These are phyloP conservation scores for Chlamydotis undulata DNA, from an alignment of 2,113 vertebrate genomes.

Conservation along the genomic window DNA sequence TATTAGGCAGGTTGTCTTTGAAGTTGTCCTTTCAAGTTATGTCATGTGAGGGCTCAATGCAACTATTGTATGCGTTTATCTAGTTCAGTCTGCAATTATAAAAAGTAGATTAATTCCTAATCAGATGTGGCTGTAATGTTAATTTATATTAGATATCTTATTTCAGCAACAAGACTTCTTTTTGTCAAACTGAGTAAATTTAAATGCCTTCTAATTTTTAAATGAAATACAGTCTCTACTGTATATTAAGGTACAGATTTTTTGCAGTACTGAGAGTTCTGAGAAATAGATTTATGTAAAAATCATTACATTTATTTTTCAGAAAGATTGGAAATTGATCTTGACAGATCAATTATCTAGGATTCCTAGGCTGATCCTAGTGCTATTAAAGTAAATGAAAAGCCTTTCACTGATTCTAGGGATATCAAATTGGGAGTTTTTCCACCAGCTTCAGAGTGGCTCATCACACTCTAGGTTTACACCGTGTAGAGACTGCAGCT, in stretches of 20 bases:
- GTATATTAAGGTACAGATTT: constrained; percentile 26
- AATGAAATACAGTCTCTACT: constrained; percentile 34
- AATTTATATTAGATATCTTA: constrained; percentile 49
- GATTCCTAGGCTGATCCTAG: constrained; percentile 27
- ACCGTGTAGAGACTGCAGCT: not conserved
- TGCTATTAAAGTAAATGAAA: constrained; percentile 37
- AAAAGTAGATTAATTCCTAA: constrained; percentile 58
- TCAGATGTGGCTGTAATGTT: constrained; percentile 20
- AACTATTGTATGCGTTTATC: constrained; percentile 34
- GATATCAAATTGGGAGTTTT: constrained; percentile 11
- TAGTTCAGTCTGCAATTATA: constrained; percentile 26
- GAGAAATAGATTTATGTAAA: constrained; percentile 1
- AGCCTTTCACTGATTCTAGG: constrained; percentile 23
- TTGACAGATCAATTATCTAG: constrained; percentile 51
- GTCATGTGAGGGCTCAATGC: not conserved
- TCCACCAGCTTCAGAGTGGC: not conserved
- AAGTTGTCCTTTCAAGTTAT: constrained; percentile 75
- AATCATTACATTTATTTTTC: constrained; percentile 53
- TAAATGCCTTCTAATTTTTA: constrained; percentile 27
- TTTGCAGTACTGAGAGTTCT: not conserved
- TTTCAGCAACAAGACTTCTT: constrained; percentile 53
- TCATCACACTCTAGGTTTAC: not conserved
- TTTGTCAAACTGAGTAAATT: constrained; percentile 49
- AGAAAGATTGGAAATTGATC: constrained; percentile 57
- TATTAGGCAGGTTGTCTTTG: constrained; percentile 74